Evolutionary conservation across 2,797 vertebrate species (phyloP).

Genomic region (Myotis planiceps): DNA sequence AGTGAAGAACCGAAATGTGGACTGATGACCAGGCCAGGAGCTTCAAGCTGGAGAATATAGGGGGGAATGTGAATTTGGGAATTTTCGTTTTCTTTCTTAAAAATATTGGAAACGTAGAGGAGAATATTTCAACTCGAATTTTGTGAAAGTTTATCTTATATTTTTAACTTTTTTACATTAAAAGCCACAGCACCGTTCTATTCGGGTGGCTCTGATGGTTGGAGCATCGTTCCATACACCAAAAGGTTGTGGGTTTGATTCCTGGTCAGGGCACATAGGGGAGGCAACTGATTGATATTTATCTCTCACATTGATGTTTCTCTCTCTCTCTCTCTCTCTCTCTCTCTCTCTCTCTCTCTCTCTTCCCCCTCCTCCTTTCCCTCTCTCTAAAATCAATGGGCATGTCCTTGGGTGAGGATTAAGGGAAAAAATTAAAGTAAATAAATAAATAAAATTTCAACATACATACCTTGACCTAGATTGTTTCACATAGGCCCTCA

Average conservation of each 20-base stretch:
- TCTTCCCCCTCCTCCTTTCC: no score
- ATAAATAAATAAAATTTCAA: neutral
- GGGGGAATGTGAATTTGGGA: neutral
- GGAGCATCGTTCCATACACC: neutral
- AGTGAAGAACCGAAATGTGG: neutral
- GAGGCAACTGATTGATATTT: no score
- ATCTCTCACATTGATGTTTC: neutral
- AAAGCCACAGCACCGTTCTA: neutral
- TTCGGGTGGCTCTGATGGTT: neutral
- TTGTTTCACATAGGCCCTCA: neutral
- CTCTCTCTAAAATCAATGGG: neutral
- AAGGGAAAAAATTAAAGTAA: neutral
- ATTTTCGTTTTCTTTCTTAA: neutral
- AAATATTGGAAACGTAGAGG: neutral
- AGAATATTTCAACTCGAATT: neutral
- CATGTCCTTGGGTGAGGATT: neutral
- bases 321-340: neutral
- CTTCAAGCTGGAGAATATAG: neutral
- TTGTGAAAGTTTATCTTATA: neutral
- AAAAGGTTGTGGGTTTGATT: neutral
- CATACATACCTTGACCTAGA: neutral
- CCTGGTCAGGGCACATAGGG: neutral
- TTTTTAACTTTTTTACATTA: neutral
- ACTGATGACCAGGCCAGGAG: neutral
- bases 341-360: no score